Evolutionary conservation across 2,888 invertebrate genomes (phyloP), one percentile per base, ranked within the genome.

Genomic region (Drosophila pseudotalamancana): DNA sequence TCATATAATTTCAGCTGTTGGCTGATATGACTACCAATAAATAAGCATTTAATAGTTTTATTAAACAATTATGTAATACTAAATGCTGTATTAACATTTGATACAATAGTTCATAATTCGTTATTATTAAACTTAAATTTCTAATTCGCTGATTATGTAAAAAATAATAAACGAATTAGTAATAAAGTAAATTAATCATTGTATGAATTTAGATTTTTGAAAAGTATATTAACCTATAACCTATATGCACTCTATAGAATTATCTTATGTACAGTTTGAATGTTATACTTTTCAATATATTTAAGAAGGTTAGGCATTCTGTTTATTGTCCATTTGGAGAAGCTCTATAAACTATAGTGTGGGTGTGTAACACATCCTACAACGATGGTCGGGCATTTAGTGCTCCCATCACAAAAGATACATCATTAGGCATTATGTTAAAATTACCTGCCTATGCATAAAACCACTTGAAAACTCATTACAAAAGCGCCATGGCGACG

Each of bases 391-490:
- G 51, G 56, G 37, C 45, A 43, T 66, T 68, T 66, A 31, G 65
- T 81, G 68, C 53, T 57, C 43, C 43, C 42, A 12, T 42, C 50
- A 56, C 39, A 66, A 73, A 64, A 72, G 65, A 85, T 79, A 82
- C 86, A 82, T 82, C 81, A 85, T 82, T 82, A 85, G 86, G 80
- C 51, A 79, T 82, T 85, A 86, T 83, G 77, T 53, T 59, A 65
- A 82, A 83, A 82, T 86, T 83, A 86, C 81, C 86, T 83, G 67
- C 80, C 83, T 82, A 83, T 85, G 84, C 81, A 85, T 79, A 77
- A 83, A 82, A 85, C 86, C 86, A 82, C 81, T 82, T 82, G 83
- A 82, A 82, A 82, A 82, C 81, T 82, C 81, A 82, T 82, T 82
- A 82, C 83, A 77, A 69, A 71, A 67, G 73, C 79, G 48, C 43